Base-by-base conservation (phyloP, 1,140 invertebrate species). In the Anadara kagoshimensis region DNA sequence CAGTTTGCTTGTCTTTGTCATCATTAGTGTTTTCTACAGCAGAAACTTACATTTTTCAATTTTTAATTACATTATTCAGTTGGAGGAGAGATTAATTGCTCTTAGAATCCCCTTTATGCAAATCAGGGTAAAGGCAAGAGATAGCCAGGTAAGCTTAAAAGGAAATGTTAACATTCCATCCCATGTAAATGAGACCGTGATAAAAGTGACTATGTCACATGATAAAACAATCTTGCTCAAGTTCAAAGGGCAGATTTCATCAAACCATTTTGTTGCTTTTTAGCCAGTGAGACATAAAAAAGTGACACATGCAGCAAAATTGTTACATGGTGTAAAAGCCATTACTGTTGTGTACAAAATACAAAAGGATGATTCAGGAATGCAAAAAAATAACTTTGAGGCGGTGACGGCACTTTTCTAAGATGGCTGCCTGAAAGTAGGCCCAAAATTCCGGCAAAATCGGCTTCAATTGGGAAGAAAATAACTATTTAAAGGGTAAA, bases 101-200 rank as follows among this genome's bases (percentile, higher is more conserved):
- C 63, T 67, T 59, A 51, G 77, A 20, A 73, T 79, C 22, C 78
- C 78, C n/a, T 79, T 79, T 58, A 79, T 79, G 78, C 69, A 76
- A 64, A 44, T 79, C 0, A 11, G 64, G 22, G 63, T 73, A 65
- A n/a, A 62, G 47, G 70, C 70, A 29, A 58, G 72, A 51, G 76
- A 57, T 20, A 57, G 66, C 3, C 72, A 78, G 53, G 8, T 63
- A n/a, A 66, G 44, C 43, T 16, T 78, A n/a, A 70, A 45, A 53
- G 73, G 76, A 22, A 67, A 74, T 57, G 76, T 78, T 16, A 78
- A 78, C 75, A 72, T 78, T 5, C 72, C 76, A 22, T 43, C 69
- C 43, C 63, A 78, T 70, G 67, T 76, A 4, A 68, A 56, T 41
- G 57, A 26, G 5, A 78, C 77, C 20, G n/a, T n/a, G n/a, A 51